These are phyloP conservation scores for Drosophila kuntzei DNA, from an alignment of 2,888 invertebrate species.

Conservation along the genomic window DNA sequence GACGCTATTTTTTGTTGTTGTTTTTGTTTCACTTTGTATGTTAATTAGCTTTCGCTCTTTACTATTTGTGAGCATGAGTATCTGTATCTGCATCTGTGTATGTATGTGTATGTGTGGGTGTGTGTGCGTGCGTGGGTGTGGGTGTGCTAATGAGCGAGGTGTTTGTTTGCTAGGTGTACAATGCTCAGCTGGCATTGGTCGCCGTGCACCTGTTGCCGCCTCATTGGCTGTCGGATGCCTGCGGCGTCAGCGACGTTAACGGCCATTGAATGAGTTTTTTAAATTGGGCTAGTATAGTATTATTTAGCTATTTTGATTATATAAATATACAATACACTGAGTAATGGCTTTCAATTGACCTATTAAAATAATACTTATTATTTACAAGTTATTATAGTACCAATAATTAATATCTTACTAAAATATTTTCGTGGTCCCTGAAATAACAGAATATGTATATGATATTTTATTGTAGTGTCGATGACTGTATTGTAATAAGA, in stretches of 20 bases:
- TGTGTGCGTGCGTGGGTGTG: slow-evolving; percentile 48
- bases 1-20: slow-evolving; percentile 36
- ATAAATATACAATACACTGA: not conserved
- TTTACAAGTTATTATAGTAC: too few species aligned
- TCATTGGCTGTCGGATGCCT: slow-evolving; percentile 57
- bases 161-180: slow-evolving; percentile 66
- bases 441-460: too few species aligned
- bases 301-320: not conserved
- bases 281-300: slow-evolving; percentile 4
- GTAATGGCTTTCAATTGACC: not conserved
- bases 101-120: slow-evolving; percentile 23
- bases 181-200: slow-evolving; percentile 62
- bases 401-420: too few species aligned
- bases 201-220: slow-evolving; percentile 72
- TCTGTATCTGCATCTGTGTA: too few species aligned
- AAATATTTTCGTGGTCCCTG: too few species aligned
- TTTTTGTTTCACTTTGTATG: slow-evolving; percentile 61
- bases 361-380: too few species aligned
- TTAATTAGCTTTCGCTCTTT: slow-evolving; percentile 74
- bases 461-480: too few species aligned
- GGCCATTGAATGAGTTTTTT: slow-evolving; percentile 42
- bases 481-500: too few species aligned
- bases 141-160: slow-evolving; percentile 74
- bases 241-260: slow-evolving; percentile 12
- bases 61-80: slow-evolving; percentile 8